Evolutionary conservation across 2,888 invertebrate species (phyloP).

Genomic region (Tipula vernalis): DNA sequence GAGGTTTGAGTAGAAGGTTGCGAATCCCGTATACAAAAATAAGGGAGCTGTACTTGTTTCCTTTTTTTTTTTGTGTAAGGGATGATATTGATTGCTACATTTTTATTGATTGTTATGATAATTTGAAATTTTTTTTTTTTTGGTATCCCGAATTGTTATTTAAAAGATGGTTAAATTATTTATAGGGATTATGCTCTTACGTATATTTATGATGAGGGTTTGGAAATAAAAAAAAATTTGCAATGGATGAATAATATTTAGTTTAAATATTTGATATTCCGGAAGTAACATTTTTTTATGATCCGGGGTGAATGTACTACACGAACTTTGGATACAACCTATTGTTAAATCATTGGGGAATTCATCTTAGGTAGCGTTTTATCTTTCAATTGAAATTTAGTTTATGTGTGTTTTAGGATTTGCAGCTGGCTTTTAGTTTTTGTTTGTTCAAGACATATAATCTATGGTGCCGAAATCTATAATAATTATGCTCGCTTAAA

Average conservation of each 20-base stretch:
- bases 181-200: neutral
- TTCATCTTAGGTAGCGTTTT: neutral
- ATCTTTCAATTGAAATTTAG: neutral
- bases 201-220: neutral
- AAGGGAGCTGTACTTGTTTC: neutral
- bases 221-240: neutral
- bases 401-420: neutral
- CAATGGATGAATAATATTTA: neutral
- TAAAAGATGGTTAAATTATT: neutral
- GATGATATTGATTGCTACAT: neutral
- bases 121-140: neutral
- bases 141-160: neutral
- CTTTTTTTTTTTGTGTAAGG: neutral
- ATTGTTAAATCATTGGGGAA: neutral
- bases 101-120: slow-evolving; percentile 4
- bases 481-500: no score
- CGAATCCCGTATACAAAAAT: neutral
- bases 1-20: neutral
- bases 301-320: neutral
- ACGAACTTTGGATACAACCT: neutral
- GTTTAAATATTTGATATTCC: neutral
- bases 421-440: neutral
- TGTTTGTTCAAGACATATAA: neutral
- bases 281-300: neutral
- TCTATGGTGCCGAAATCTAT: no score